Percentiles rank a stretch among this genome's conserved stretches.
These are phyloP conservation scores for Eriocheir sinensis DNA, from an alignment of 1,140 invertebrate genomes.

Conservation along the genomic window DNA sequence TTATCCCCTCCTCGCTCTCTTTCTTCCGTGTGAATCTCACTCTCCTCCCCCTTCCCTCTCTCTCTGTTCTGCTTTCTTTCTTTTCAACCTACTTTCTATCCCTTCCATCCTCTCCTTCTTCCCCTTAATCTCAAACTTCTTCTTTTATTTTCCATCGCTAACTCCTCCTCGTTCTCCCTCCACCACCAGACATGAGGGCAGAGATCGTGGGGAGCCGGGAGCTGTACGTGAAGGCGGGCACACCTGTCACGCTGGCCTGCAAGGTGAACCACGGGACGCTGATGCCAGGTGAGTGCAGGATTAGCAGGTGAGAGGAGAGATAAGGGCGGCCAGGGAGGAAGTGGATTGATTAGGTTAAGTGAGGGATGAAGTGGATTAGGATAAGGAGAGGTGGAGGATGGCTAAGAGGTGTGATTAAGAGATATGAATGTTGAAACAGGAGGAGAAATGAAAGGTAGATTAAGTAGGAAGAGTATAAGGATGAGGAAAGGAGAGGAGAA, in stretches of 20 bases:
- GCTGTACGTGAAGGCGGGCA: conserved; percentile 67
- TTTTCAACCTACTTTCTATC: not conserved
- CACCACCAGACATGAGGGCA: conserved; percentile 46
- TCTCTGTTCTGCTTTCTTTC: not conserved
- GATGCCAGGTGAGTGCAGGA: conserved; percentile 52
- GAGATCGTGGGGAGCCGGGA: conserved; percentile 64
- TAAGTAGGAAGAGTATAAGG: too few species aligned
- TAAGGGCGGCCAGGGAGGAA: too few species aligned
- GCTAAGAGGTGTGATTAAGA: too few species aligned
- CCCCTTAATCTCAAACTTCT: too few species aligned
- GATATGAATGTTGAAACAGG: too few species aligned
- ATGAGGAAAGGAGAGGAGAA: too few species aligned
- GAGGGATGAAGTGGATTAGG: too few species aligned
- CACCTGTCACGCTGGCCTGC: conserved; percentile 48
- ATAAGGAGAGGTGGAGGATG: too few species aligned
- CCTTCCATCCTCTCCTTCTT: not conserved
- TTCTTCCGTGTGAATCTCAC: not conserved
- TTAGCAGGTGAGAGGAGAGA: too few species aligned
- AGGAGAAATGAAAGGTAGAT: too few species aligned
- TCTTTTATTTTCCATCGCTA: too few species aligned
- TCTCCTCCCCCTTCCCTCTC: not conserved
- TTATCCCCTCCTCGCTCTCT: not conserved
- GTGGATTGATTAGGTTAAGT: too few species aligned
- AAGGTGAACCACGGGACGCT: conserved; percentile 51
- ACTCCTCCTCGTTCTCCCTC: not conserved